phyloP scores from a whole-genome alignment of 2,888 invertebrate genomes.

The Seira sanloemensis region DNA sequence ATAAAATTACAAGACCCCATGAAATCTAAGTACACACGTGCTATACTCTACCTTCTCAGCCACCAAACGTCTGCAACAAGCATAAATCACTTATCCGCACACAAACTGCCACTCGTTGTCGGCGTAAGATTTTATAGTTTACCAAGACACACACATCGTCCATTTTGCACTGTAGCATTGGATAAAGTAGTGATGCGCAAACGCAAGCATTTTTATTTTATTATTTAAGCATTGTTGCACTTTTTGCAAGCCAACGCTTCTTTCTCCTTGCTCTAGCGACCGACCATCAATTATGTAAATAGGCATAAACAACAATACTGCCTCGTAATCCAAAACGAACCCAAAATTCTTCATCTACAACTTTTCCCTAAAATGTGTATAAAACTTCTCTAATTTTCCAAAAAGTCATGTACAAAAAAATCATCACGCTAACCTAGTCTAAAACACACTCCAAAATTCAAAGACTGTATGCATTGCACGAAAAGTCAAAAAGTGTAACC shows the following conservation, averaged over 20 bases:
- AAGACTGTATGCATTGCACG: too few species aligned
- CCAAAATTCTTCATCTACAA: too few species aligned
- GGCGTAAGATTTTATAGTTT: not conserved
- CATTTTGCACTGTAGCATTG: not conserved
- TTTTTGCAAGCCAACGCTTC: not conserved
- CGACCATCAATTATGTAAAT: conserved; percentile 56
- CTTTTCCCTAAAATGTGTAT: too few species aligned
- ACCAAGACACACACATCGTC: not conserved
- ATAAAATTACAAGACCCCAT: not conserved
- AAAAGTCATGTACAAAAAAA: too few species aligned
- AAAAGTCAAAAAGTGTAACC: too few species aligned
- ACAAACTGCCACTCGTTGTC: conserved; percentile 1
- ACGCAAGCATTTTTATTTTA: not conserved
- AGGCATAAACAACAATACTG: conserved; percentile 10
- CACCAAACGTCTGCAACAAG: not conserved
- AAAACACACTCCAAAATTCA: too few species aligned
- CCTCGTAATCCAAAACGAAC: too few species aligned
- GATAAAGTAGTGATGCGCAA: not conserved
- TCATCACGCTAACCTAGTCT: too few species aligned
- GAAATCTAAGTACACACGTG: not conserved
- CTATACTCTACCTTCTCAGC: not conserved
- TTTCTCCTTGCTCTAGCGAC: conserved; percentile 9
- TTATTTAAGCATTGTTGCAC: not conserved
- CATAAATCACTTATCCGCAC: conserved; percentile 1
- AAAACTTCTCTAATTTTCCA: too few species aligned